phyloP scores from a whole-genome alignment of 2,888 invertebrate species.

The Oasisia sp. region DNA sequence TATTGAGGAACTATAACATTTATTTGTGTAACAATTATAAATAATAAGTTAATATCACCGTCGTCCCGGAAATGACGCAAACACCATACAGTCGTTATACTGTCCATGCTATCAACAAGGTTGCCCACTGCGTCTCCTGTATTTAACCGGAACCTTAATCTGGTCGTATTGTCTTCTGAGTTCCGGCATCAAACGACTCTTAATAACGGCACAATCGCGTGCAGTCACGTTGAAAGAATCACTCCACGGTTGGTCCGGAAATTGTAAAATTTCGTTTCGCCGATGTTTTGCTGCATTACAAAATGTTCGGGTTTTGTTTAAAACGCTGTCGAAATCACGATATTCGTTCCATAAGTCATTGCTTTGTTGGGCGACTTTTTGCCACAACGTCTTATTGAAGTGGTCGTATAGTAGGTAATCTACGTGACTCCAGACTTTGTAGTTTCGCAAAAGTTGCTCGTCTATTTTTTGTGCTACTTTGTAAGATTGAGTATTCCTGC shows the following conservation, averaged over 20 bases:
- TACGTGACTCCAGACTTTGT: constrained; percentile 52
- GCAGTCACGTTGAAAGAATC: not conserved
- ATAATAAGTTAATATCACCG: too few relatives aligned
- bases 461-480: constrained; percentile 25
- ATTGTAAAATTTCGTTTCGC: not conserved
- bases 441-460: constrained; percentile 42
- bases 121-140: not conserved
- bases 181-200: not conserved
- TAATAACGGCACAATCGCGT: not conserved
- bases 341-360: constrained; percentile 47
- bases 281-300: not conserved
- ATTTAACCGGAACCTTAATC: not conserved
- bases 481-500: constrained; percentile 41
- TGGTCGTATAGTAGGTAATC: constrained; percentile 59
- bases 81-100: not conserved
- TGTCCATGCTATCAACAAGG: not conserved
- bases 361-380: constrained; percentile 46
- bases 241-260: not conserved
- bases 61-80: not conserved
- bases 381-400: constrained; percentile 58
- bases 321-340: constrained; percentile 22
- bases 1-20: too few relatives aligned
- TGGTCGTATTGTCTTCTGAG: not conserved
- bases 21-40: too few relatives aligned
- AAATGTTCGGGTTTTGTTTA: not conserved